Evolutionary conservation across 2,888 invertebrate genomes (phyloP).

Genomic region (Chloromyia formosa): DNA sequence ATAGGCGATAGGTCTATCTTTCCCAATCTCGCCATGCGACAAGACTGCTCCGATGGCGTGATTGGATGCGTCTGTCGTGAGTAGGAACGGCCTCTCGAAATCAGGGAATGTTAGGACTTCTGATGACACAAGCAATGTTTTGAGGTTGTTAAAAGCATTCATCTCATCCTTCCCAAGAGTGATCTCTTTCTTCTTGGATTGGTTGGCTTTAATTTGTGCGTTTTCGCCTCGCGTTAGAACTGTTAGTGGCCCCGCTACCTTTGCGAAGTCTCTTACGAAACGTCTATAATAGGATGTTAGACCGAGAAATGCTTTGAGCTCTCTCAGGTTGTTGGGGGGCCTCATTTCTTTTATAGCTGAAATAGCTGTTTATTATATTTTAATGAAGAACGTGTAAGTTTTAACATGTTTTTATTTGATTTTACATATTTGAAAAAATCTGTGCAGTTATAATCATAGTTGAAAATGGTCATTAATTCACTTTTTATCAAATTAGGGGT

Average conservation of each 20-base stretch:
- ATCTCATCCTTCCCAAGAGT: no score
- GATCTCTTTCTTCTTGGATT: no score
- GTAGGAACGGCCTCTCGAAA: conserved; percentile 21
- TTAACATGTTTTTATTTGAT: no score
- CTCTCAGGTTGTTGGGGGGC: conserved; percentile 17
- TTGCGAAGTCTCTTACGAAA: conserved; percentile 45
- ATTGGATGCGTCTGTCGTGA: conserved; percentile 39
- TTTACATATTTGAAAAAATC: no score
- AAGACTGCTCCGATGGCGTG: conserved; percentile 36
- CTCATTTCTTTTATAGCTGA: conserved; percentile 3
- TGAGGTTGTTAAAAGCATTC: conserved; percentile 35
- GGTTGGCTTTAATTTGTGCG: conserved; percentile 41
- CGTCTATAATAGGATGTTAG: conserved; percentile 41
- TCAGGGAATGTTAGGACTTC: conserved; percentile 36
- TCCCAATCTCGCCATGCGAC: conserved; percentile 4
- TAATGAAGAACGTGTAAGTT: no score
- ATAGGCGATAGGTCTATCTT: not conserved
- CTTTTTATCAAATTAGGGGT: no score
- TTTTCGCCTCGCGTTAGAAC: conserved; percentile 42
- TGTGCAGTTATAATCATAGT: no score
- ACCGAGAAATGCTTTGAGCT: conserved; percentile 36
- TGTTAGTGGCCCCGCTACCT: conserved; percentile 39
- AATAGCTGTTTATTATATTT: conserved; percentile 4
- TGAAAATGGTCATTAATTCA: no score
- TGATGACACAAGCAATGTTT: conserved; percentile 28